Evolutionary conservation across 2,888 invertebrate genomes (phyloP), one percentile per base, ranked within the genome.

Genomic region (Leptodirus hochenwartii): DNA sequence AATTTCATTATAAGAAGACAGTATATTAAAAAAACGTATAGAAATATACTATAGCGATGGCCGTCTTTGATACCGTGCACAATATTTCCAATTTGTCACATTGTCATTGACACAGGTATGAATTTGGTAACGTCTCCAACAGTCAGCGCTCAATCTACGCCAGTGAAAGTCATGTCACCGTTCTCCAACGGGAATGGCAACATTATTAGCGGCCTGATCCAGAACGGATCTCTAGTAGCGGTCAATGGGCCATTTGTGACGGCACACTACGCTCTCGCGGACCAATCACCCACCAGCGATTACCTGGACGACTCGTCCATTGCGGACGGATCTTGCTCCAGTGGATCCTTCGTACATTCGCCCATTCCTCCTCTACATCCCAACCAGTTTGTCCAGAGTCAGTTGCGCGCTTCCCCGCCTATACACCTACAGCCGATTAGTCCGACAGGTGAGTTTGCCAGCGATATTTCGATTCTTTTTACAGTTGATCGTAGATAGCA

Each of bases 281-380:
- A 59, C 42, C 58, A 51, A 38, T 62, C 64, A 12, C 63, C 64
- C 5, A 62, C 62, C 16, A 63, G 61, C 42, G 66, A 65, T 47
- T 64, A 58, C 41, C 51, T 59, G 17, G 66, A 66, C 38, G 65
- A 65, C 38, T 59, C 60, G 14, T 62, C 58, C 29, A 46, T 56
- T 22, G 57, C 60, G 15, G 55, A 59, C 13, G 54, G 56, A 9
- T 58, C 56, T 38, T 54, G 54, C 26, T 54, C 54, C 15, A 53
- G 48, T 36, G 51, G 50, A 40, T 53, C 51, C 39, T 49, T 53
- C 22, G 44, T 51, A 38, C 58, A 54, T 47, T 61, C 51, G 32
- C 54, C 48, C 37, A 50, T 45, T 41, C 49, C 50, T 10, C 44
- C 34, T 12, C n/a, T n/a, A n/a, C n/a, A n/a, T n/a, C n/a, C n/a